phyloP scores from a whole-genome alignment of 2,888 invertebrate genomes.

The Sthenelais limicola region DNA sequence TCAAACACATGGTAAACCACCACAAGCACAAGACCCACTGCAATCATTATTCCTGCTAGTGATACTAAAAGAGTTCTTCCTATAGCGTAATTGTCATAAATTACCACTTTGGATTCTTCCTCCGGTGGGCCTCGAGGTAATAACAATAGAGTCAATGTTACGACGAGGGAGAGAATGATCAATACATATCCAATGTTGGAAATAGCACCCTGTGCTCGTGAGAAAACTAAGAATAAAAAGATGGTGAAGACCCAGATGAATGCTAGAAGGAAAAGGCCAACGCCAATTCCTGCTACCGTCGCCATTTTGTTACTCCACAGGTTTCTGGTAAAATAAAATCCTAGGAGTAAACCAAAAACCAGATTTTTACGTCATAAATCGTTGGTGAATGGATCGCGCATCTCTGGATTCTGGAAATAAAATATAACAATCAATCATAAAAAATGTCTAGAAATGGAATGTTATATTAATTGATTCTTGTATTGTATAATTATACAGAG shows the following conservation, averaged over 20 bases:
- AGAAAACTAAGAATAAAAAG: conserved; percentile 58
- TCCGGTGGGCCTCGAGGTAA: conserved; percentile 47
- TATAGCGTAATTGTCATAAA: conserved; percentile 47
- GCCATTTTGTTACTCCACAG: conserved; percentile 51
- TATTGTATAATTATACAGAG: no score
- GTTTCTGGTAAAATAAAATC: no score
- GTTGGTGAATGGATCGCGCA: no score
- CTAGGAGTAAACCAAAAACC: no score
- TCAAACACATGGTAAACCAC: conserved; percentile 47
- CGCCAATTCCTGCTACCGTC: conserved; percentile 60
- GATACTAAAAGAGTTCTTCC: conserved; percentile 47
- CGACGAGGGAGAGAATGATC: conserved; percentile 45
- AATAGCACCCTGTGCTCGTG: conserved; percentile 60
- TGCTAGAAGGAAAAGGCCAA: conserved; percentile 62
- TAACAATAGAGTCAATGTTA: conserved; percentile 50
- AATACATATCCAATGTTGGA: conserved; percentile 43
- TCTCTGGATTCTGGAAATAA: no score
- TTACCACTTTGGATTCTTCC: conserved; percentile 2
- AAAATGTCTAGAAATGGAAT: no score
- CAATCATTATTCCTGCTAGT: conserved; percentile 44
- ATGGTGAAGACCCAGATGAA: conserved; percentile 62
- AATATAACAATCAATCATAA: no score
- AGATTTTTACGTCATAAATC: no score
- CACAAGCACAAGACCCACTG: conserved; percentile 40
- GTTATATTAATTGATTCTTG: no score